phyloP scores from a whole-genome alignment of 2,797 vertebrate genomes.

The Coccyzus lansbergi region DNA sequence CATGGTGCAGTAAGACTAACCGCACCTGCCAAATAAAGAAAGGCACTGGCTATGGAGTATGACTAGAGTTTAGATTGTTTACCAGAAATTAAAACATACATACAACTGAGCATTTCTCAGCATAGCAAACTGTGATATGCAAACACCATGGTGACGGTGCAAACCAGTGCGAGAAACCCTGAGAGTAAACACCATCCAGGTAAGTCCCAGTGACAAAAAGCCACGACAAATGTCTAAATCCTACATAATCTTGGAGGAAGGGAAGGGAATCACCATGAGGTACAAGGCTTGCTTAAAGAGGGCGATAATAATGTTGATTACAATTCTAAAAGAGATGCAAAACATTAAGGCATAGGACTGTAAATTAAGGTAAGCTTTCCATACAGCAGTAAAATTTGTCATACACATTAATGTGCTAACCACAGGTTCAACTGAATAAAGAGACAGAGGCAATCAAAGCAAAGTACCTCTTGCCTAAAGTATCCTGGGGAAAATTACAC shows the following conservation, averaged over 20 bases:
- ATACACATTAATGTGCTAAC: not conserved
- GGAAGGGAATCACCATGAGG: not conserved
- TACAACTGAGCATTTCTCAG: not conserved
- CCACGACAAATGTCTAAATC: not conserved
- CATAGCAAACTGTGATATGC: not conserved
- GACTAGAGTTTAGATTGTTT: not conserved
- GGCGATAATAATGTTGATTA: not conserved
- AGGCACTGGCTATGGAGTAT: accelerated
- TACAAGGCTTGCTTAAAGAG: not conserved
- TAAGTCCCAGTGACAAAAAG: not conserved
- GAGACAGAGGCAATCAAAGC: not conserved
- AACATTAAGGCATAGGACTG: not conserved
- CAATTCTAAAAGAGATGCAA: not conserved
- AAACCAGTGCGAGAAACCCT: not conserved
- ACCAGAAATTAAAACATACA: not conserved
- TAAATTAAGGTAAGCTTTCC: not conserved
- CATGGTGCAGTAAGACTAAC: not conserved
- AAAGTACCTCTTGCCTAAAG: not conserved
- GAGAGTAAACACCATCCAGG: not conserved
- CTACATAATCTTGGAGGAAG: not conserved
- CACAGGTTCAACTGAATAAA: not conserved
- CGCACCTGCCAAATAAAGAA: not conserved
- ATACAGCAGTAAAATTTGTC: not conserved
- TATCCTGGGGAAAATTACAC: not conserved
- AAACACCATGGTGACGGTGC: not conserved